These are phyloP conservation scores for Cephus rjabovi DNA, from an alignment of 2,888 invertebrate species.

Conservation along the genomic window DNA sequence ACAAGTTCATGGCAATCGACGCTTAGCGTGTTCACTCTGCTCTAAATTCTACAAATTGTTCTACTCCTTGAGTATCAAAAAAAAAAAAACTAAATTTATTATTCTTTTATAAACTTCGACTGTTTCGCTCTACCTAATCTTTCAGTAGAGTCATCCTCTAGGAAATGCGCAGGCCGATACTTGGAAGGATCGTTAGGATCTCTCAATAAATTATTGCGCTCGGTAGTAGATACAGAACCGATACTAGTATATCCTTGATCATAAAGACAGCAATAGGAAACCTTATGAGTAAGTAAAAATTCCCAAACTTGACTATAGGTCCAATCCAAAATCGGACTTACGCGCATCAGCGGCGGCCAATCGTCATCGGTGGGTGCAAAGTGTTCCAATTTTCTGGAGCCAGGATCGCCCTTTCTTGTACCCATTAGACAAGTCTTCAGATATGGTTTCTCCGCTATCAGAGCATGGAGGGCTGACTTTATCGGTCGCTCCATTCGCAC, in stretches of 20 bases:
- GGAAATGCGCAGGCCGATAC: slow-evolving; percentile 57
- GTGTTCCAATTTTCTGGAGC: slow-evolving; percentile 74
- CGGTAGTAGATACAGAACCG: slow-evolving; percentile 50
- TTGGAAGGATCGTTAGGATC: slow-evolving; percentile 46
- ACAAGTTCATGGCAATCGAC: no score
- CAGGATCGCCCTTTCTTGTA: slow-evolving; percentile 88
- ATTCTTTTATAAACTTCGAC: background rate
- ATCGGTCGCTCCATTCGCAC: slow-evolving; percentile 77
- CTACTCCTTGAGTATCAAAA: background rate
- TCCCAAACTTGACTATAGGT: slow-evolving; percentile 92
- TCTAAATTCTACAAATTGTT: background rate
- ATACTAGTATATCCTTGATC: slow-evolving; percentile 79
- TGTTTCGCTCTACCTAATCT: slow-evolving; percentile 53
- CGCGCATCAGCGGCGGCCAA: slow-evolving; percentile 92
- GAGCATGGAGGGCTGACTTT: slow-evolving; percentile 75
- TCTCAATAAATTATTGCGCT: slow-evolving; percentile 55
- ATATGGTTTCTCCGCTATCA: slow-evolving; percentile 71
- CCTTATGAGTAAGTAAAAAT: slow-evolving; percentile 80
- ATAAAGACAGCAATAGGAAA: slow-evolving; percentile 94
- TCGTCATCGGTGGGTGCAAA: slow-evolving; percentile 87
- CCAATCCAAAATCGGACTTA: slow-evolving; percentile 94
- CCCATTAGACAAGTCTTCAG: slow-evolving; percentile 94
- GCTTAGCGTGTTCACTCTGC: background rate
- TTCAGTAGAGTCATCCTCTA: slow-evolving; percentile 54
- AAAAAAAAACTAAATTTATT: background rate